Conservation (phyloP, 2,888 invertebrate genomes). For the Clepsis dumicolana region DNA sequence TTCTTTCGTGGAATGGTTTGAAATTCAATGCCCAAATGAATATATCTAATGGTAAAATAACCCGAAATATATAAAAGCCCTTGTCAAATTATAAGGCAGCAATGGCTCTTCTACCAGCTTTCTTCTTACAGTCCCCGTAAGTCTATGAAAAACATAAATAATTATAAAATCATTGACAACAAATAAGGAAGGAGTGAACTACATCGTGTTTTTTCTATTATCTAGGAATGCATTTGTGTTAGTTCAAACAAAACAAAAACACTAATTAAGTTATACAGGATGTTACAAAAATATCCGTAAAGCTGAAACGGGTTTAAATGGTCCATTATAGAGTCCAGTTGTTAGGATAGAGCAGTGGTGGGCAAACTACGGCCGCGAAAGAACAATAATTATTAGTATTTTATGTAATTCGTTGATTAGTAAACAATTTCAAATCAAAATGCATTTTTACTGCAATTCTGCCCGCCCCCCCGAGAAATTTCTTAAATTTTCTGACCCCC, state of each 20-base stretch:
- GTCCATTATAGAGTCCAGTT: too few species aligned
- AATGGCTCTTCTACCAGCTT: conserved; percentile 47
- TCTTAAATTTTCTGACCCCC: too few species aligned
- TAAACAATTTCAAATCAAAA: too few species aligned
- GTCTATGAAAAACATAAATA: conserved; percentile 57
- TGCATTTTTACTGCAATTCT: too few species aligned
- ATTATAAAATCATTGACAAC: background rate
- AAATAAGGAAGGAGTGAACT: background rate
- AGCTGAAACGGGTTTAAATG: too few species aligned
- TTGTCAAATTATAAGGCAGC: conserved; percentile 25
- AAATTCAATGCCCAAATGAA: conserved; percentile 45
- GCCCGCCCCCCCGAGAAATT: too few species aligned
- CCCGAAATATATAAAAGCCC: conserved; percentile 16
- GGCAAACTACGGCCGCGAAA: too few species aligned
- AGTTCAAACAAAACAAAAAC: background rate
- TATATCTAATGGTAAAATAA: conserved; percentile 23
- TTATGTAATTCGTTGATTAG: too few species aligned
- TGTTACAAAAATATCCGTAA: too few species aligned
- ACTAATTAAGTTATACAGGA: too few species aligned
- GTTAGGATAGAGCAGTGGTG: too few species aligned
- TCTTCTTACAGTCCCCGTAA: conserved; percentile 65
- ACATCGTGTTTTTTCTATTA: background rate
- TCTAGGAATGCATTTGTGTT: background rate
- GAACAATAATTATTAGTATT: too few species aligned
- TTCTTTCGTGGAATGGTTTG: conserved; percentile 68